phyloP scores from a whole-genome alignment of 2,888 invertebrate species.

The Andricus curvator region DNA sequence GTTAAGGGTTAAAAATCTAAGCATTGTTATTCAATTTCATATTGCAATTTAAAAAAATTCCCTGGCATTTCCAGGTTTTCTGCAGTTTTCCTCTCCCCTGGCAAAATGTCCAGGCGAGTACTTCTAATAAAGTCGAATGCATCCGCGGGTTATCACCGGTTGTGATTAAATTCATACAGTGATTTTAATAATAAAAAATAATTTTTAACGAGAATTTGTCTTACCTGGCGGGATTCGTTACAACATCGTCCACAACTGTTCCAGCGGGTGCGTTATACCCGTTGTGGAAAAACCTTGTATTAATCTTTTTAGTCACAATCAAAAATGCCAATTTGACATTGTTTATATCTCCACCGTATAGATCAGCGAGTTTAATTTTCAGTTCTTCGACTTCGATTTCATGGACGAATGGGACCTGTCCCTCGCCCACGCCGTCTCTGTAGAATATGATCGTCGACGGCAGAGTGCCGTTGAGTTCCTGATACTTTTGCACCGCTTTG shows the following conservation, averaged over 20 bases:
- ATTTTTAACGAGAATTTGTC: background rate
- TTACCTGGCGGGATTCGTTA: slow-evolving; percentile 88
- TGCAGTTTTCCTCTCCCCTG: too few relatives aligned
- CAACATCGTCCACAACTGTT: slow-evolving; percentile 91
- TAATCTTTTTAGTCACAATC: slow-evolving; percentile 95
- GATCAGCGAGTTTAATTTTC: slow-evolving; percentile 79
- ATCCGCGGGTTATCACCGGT: too few relatives aligned
- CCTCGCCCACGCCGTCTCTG: slow-evolving; percentile 97
- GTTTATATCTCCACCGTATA: slow-evolving; percentile 79
- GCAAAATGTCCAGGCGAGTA: too few relatives aligned
- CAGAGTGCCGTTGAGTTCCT: slow-evolving; percentile 75
- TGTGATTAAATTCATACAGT: too few relatives aligned
- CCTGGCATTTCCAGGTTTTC: too few relatives aligned
- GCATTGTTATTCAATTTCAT: too few relatives aligned
- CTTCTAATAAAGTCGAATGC: too few relatives aligned
- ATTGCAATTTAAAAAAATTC: too few relatives aligned
- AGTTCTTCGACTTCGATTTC: slow-evolving; percentile 86
- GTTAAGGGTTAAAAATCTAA: too few relatives aligned
- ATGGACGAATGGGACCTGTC: slow-evolving; percentile 89
- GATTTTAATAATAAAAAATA: too few relatives aligned
- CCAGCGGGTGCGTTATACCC: slow-evolving; percentile 89
- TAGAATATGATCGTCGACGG: slow-evolving; percentile 90
- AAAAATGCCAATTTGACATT: slow-evolving; percentile 86
- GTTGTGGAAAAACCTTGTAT: slow-evolving; percentile 84
- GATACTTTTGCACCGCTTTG: slow-evolving; percentile 80